Percentiles rank a stretch among this genome's conserved stretches.
These are phyloP conservation scores for Macrotis lagotis DNA, from an alignment of 2,113 vertebrate species.

Conservation along the genomic window DNA sequence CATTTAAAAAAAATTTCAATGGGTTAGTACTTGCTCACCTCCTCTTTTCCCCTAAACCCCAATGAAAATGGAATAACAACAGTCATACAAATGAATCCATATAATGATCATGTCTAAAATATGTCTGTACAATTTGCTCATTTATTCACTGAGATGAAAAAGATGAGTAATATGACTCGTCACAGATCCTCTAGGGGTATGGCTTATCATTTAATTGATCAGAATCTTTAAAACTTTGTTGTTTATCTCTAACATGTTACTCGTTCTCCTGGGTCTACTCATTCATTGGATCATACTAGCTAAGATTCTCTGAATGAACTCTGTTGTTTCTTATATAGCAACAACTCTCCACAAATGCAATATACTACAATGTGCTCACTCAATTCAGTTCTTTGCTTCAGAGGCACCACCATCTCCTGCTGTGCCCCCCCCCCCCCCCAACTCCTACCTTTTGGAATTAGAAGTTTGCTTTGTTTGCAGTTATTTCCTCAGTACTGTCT, in stretches of 20 bases:
- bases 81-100: too few species aligned
- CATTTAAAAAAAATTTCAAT: neutral
- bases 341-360: neutral
- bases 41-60: neutral
- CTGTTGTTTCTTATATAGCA: neutral
- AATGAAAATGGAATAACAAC: too few species aligned
- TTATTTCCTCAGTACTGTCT: neutral
- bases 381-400: neutral
- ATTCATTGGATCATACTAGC: neutral
- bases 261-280: neutral
- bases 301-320: neutral
- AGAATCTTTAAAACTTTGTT: neutral
- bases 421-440: too few species aligned
- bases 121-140: neutral
- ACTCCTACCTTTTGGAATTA: neutral
- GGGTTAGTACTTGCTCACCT: neutral
- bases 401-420: accelerated
- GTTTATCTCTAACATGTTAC: neutral
- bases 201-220: neutral
- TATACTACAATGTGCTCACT: neutral
- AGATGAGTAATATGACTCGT: neutral
- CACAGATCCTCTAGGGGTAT: neutral
- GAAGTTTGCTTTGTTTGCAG: neutral
- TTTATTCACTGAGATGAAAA: neutral
- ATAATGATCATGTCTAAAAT: neutral